phyloP scores from a whole-genome alignment of 1,140 invertebrate genomes.

The Antheraea pernyi region DNA sequence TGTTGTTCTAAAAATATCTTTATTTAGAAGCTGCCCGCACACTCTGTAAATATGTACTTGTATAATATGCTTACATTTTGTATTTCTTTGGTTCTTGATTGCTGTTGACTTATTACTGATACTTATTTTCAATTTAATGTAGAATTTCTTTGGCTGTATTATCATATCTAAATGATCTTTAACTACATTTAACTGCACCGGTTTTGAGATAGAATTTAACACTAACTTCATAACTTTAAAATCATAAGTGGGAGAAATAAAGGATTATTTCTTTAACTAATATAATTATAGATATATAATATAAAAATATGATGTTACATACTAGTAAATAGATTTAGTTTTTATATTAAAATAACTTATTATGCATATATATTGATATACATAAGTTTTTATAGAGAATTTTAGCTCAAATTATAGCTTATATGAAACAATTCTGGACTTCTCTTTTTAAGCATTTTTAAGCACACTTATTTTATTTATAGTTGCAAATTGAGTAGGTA shows the following conservation, averaged over 20 bases:
- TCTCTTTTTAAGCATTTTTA: too few species aligned
- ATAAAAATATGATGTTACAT: too few species aligned
- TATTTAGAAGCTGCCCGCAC: conserved; percentile 32
- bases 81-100: conserved; percentile 5
- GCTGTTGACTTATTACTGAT: not conserved
- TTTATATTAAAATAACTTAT: too few species aligned
- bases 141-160: not conserved
- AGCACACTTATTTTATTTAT: too few species aligned
- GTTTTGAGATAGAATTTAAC: not conserved
- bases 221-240: not conserved
- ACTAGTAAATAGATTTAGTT: too few species aligned
- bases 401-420: too few species aligned
- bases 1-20: conserved; percentile 65
- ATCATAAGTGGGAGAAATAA: not conserved
- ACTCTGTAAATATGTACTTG: conserved; percentile 10
- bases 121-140: not conserved
- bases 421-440: too few species aligned
- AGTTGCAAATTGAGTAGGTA: too few species aligned
- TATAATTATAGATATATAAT: too few species aligned
- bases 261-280: not conserved
- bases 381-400: too few species aligned
- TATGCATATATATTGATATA: too few species aligned
- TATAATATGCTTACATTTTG: conserved; percentile 11
- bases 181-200: not conserved
- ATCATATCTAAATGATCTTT: not conserved